Conservation (phyloP, 2,797 vertebrate species). For the Clamator glandarius region DNA sequence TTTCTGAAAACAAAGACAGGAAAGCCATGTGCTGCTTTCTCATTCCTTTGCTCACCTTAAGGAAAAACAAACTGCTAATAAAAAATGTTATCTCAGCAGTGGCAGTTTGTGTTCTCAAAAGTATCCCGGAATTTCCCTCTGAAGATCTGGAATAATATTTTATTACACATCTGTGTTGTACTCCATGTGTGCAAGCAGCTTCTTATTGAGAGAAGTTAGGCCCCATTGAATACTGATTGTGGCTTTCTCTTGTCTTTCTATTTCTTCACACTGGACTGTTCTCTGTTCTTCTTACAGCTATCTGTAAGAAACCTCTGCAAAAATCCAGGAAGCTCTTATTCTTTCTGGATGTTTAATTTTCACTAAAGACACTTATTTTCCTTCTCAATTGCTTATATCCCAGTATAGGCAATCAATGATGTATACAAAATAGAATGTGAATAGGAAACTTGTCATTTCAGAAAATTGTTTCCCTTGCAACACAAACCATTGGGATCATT, state of each 20-base stretch:
- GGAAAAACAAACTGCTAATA: background rate
- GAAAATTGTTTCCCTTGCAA: background rate
- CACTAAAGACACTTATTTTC: background rate
- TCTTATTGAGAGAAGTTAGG: background rate
- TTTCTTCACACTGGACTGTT: background rate
- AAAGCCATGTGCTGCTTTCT: background rate
- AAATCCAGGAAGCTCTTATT: background rate
- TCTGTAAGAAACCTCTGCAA: background rate
- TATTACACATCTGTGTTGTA: background rate
- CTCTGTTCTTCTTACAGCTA: background rate
- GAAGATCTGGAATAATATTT: background rate
- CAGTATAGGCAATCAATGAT: background rate
- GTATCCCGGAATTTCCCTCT: background rate
- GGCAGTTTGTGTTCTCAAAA: background rate
- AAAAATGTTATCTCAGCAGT: background rate
- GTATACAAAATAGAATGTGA: background rate
- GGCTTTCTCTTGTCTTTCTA: background rate
- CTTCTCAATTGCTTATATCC: background rate
- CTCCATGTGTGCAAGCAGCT: fast-evolving
- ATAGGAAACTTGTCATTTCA: background rate
- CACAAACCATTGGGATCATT: background rate
- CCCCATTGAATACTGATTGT: background rate
- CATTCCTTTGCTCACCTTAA: background rate
- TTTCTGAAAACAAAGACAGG: background rate
- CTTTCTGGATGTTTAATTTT: background rate